Percentiles rank a stretch among this genome's conserved stretches.
phyloP scores from a whole-genome alignment of 2,797 vertebrate species.

The Semaprochilodus insignis region DNA sequence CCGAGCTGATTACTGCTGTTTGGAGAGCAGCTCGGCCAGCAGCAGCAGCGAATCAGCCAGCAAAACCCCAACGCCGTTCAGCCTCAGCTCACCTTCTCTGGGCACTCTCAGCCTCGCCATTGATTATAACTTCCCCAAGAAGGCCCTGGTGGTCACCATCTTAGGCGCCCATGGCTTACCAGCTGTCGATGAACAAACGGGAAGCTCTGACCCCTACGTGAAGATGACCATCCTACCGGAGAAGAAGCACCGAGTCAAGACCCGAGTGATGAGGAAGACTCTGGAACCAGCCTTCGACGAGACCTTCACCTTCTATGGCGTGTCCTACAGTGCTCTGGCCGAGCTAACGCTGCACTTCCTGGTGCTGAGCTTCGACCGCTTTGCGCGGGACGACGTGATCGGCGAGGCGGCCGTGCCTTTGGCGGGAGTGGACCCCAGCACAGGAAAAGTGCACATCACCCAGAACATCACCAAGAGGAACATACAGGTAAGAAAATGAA shows the following conservation, averaged over 20 bases:
- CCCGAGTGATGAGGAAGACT: slow-evolving; percentile 92
- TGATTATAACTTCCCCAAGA: slow-evolving; percentile 98
- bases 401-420: slow-evolving; percentile 94
- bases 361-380: slow-evolving; percentile 95
- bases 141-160: slow-evolving; percentile 93
- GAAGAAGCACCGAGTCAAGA: slow-evolving; percentile 97
- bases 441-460: slow-evolving; percentile 90
- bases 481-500: slow-evolving; percentile 81
- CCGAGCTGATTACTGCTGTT: slow-evolving; percentile 84
- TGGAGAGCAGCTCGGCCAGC: slow-evolving; percentile 82
- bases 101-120: slow-evolving; percentile 89
- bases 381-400: slow-evolving; percentile 93
- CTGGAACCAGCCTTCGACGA: slow-evolving; percentile 94
- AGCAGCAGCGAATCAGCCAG: slow-evolving; percentile 81
- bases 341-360: slow-evolving; percentile 96
- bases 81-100: slow-evolving; percentile 76
- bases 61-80: slow-evolving; percentile 86
- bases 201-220: slow-evolving; percentile 92
- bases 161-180: slow-evolving; percentile 90
- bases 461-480: slow-evolving; percentile 94
- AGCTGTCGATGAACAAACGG: slow-evolving; percentile 89
- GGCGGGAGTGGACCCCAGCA: slow-evolving; percentile 91
- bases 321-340: slow-evolving; percentile 91
- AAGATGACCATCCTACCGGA: slow-evolving; percentile 98
- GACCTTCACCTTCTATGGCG: slow-evolving; percentile 97